A percentile compares a stretch with the other conserved stretches of the same genome.
phyloP scores from a whole-genome alignment of 1,140 invertebrate genomes.

The Hyposmocoma kahamanoa region DNA sequence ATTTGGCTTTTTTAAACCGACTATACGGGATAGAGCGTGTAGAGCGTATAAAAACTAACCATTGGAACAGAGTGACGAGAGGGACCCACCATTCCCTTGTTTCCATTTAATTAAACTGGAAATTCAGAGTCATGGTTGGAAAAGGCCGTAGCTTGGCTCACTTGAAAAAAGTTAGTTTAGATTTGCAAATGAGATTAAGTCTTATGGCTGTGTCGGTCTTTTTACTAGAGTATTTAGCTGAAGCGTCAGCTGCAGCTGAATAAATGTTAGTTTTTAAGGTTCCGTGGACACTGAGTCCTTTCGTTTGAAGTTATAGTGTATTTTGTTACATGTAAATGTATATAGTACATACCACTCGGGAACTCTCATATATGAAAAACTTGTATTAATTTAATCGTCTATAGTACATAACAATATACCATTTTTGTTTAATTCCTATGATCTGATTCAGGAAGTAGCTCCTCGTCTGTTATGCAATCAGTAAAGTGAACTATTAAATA shows the following conservation, averaged over 20 bases:
- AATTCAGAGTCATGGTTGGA: constrained; percentile 42
- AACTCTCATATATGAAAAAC: too few species aligned
- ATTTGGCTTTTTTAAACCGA: constrained; percentile 28
- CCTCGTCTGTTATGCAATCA: too few species aligned
- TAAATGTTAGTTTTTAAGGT: neutral
- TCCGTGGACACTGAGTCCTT: too few species aligned
- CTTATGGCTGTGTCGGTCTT: constrained; percentile 24
- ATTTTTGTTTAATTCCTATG: too few species aligned
- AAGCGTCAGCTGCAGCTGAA: neutral
- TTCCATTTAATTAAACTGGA: constrained; percentile 60
- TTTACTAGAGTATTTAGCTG: constrained; percentile 19
- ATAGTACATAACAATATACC: too few species aligned
- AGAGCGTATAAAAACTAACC: constrained; percentile 36
- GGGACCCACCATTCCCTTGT: constrained; percentile 44
- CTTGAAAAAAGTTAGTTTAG: constrained; percentile 35
- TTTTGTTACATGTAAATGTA: too few species aligned
- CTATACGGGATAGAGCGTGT: constrained; percentile 20
- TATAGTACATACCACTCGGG: too few species aligned
- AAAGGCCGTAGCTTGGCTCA: constrained; percentile 24
- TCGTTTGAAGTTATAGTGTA: too few species aligned
- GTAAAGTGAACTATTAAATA: too few species aligned
- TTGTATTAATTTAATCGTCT: too few species aligned
- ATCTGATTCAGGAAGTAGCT: too few species aligned
- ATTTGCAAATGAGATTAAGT: constrained; percentile 44
- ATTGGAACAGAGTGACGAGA: constrained; percentile 37